These are phyloP conservation scores for Actenoides hombroni DNA, from an alignment of 2,113 vertebrate species.

Conservation along the genomic window DNA sequence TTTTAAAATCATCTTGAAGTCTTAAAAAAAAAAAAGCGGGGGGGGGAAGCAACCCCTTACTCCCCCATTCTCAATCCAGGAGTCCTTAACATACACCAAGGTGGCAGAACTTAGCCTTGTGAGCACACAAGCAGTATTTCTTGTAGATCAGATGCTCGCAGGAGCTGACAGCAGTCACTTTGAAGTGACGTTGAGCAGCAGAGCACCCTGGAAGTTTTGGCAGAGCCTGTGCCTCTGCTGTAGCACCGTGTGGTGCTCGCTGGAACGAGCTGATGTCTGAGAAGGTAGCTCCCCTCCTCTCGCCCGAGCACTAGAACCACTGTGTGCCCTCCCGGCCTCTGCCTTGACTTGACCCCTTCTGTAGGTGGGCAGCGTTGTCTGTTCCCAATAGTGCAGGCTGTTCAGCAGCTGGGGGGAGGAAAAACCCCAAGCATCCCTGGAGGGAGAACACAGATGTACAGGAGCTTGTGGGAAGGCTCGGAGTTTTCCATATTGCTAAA, in stretches of 20 bases:
- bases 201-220: not conserved
- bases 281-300: not conserved
- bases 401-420: not conserved
- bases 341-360: not conserved
- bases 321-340: fast-evolving
- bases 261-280: not conserved
- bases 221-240: not conserved
- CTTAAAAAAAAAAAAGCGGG: not conserved
- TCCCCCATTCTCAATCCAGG: not conserved
- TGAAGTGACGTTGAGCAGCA: fast-evolving
- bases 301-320: not conserved
- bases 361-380: not conserved
- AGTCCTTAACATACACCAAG: fast-evolving
- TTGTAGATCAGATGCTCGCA: not conserved
- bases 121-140: fast-evolving
- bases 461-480: slow-evolving; percentile 33
- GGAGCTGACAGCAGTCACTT: not conserved
- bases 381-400: not conserved
- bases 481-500: slow-evolving; percentile 12
- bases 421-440: no score
- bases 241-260: not conserved
- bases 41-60: fast-evolving
- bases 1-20: not conserved
- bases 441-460: slow-evolving; percentile 20
- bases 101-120: not conserved